Percentiles rank a stretch among this genome's conserved stretches.
Conservation (phyloP, 2,888 invertebrate species). For the Cephus rjabovi region DNA sequence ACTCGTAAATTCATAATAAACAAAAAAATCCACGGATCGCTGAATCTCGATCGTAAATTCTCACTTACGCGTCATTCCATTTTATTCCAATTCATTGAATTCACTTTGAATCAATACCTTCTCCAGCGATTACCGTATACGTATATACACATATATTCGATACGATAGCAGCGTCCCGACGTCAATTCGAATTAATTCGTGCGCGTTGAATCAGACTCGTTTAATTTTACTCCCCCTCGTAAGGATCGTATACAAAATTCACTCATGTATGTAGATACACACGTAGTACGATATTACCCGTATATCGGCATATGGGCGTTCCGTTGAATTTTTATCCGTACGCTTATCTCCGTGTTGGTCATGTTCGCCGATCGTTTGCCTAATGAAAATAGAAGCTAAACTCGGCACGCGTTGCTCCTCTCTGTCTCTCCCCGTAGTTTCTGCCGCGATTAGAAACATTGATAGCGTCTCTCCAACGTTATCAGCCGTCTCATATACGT, state of each 20-base stretch:
- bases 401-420: background rate
- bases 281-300: background rate
- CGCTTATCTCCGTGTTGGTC: background rate
- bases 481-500: background rate
- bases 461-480: background rate
- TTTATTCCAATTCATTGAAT: background rate
- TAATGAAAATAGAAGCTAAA: background rate
- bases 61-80: background rate
- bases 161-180: background rate
- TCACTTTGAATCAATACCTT: background rate
- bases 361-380: background rate
- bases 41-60: background rate
- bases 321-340: background rate
- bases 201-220: background rate
- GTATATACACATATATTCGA: background rate
- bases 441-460: background rate
- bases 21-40: background rate
- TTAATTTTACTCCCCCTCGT: background rate
- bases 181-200: background rate
- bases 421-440: background rate
- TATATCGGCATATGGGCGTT: constrained; percentile 7
- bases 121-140: background rate
- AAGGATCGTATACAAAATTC: no score
- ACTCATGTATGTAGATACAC: constrained; percentile 10
- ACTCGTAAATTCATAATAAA: background rate